Base-by-base conservation (phyloP, 2,888 invertebrate species). In the Eulithis testata region DNA sequence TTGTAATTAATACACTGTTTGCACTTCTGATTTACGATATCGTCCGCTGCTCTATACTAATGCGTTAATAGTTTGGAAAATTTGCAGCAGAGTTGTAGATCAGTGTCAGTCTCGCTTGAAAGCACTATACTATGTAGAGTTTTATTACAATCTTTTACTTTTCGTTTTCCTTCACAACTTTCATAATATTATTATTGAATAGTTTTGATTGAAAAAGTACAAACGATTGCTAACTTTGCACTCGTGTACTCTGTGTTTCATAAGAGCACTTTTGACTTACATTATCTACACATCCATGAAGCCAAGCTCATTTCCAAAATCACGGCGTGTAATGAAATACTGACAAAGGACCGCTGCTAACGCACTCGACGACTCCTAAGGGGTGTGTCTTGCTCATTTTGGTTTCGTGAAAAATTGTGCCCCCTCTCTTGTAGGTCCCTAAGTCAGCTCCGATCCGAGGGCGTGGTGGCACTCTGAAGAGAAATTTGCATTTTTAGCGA, bases 1-100 rank as follows among this genome's bases (percentile, higher is more conserved):
- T 91, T 87, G 90, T 92, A 93, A 93, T 93, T 91, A 92, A 93
- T 92, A 91, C 90, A 92, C 87, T 91, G 91, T 92, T 92, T 92
- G 91, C 86, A 82, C 87, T 87, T 84, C 87, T 93, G 91, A 93
- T 92, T 92, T 93, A 93, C 90, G 91, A 88, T 88, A 88, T 79
- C 86, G 82, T 85, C 84, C 82, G 86, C 80, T 86, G 82, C 84
- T 82, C 83, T 85, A 84, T 88, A 80, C 86, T 90, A 90, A 91
- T 91, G 91, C 90, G 90, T 91, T 92, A 91, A 92, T 91, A 89
- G 90, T 87, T 88, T 85, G 85, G 80, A 86, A 89, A 87, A 89
- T 90, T 89, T 85, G 65, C 58, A 63, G 47, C 57, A 61, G 52
- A 54, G 47, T 69, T 66, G 54, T 45, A 21, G 21, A 21, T 60